Evolutionary conservation across 2,888 invertebrate species (phyloP).

Genomic region (Cantharis rufa): DNA sequence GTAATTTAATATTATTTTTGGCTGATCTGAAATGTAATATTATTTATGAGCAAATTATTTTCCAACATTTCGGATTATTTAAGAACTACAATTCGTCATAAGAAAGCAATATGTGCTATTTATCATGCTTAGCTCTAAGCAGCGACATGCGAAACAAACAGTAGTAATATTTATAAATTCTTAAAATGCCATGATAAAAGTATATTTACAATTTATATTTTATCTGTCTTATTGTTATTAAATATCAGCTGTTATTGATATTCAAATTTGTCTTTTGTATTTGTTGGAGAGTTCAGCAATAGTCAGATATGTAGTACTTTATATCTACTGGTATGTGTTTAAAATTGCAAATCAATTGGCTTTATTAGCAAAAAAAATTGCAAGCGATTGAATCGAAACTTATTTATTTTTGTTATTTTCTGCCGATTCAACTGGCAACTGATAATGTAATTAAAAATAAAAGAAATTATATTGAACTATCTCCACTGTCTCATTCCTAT

Average conservation of each 20-base stretch:
- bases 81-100: neutral
- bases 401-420: no score
- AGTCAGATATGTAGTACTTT: no score
- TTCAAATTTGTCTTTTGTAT: neutral
- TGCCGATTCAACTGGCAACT: no score
- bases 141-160: conserved; percentile 1
- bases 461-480: no score
- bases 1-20: neutral
- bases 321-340: no score
- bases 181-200: neutral
- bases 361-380: no score
- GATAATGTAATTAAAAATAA: no score
- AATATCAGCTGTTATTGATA: neutral
- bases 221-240: neutral
- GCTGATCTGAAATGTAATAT: neutral
- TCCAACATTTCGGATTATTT: neutral
- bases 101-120: neutral
- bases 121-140: neutral
- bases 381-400: no score
- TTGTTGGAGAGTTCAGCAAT: no score
- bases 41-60: neutral
- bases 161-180: conserved; percentile 3
- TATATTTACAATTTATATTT: neutral
- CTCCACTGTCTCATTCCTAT: no score
- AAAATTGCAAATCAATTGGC: no score